Evolutionary conservation across 2,888 invertebrate species (phyloP), one percentile per base, ranked within the genome.

Genomic region (Pantelozetes paolii): DNA sequence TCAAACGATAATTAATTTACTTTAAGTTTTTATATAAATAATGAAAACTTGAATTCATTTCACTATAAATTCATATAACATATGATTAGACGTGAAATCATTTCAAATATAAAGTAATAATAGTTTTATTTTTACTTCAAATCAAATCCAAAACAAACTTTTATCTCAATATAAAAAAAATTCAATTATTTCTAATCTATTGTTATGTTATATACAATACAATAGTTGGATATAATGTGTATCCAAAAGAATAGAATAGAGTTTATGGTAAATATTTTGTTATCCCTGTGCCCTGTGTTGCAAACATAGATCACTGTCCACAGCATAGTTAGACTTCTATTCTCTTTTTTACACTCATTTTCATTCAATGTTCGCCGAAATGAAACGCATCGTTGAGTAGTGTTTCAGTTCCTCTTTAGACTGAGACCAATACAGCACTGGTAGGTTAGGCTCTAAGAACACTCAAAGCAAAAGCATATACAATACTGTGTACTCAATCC

Each of bases 351-450:
- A 57, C 6, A 40, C 67, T 36, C 23, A 36, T 20, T 20, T 23
- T 36, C 67, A 67, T 67, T 67, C 67, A 67, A 67, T 40, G 67
- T 67, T 67, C 23, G 36, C 6, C 40, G 23, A 67, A 67, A 67
- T 67, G 13, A 67, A 67, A 67, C 40, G 67, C 67, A 36, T 67
- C 18, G 40, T n/a, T 67, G 40, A 36, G 40, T 28, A 8, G 2
- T 67, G 67, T 40, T 40, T 40, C 40, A 40, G 23, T 40, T 67
- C 67, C 42, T 40, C 67, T 67, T 67, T 67, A 8, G n/a, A n/a
- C 13, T 9, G 13, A 59, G 15, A 28, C 18, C 5, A 30, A 30
- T 59, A 59, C 30, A 59, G 30, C 18, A 59, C 32, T 23, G 59
- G 18, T 59, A 59, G 30, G 30, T 30, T 28, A 30, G 54, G 8